A percentile compares a stretch with the other conserved stretches of the same genome.
These are phyloP conservation scores for Agrochola litura DNA, from an alignment of 2,888 invertebrate species.

Conservation along the genomic window DNA sequence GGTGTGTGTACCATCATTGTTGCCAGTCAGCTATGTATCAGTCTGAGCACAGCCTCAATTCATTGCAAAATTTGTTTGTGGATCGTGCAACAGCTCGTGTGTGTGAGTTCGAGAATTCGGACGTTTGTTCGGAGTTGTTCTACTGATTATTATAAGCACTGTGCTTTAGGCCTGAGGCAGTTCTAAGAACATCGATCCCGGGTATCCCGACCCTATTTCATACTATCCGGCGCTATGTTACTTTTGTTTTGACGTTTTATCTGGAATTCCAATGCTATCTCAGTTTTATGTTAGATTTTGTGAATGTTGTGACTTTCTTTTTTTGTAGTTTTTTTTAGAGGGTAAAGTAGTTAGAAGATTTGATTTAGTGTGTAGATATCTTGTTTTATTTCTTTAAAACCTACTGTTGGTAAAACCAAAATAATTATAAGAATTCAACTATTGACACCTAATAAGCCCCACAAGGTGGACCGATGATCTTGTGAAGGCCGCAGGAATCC, in stretches of 20 bases:
- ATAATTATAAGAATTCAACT: not conserved
- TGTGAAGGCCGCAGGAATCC: no score
- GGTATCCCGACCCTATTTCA: conserved; percentile 35
- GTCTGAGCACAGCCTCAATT: not conserved
- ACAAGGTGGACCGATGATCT: no score
- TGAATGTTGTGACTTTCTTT: not conserved
- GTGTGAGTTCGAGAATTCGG: not conserved
- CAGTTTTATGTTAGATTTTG: conserved; percentile 26
- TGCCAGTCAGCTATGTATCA: not conserved
- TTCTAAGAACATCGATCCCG: conserved; percentile 48
- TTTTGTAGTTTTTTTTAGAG: conserved; percentile 11
- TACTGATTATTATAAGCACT: not conserved
- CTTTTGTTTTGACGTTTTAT: conserved; percentile 53
- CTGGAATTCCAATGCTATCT: conserved; percentile 28
- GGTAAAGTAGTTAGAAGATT: conserved; percentile 9
- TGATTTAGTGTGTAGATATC: not conserved
- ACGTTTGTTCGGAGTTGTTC: not conserved
- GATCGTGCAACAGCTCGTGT: not conserved
- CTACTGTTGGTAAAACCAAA: not conserved
- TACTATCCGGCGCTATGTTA: conserved; percentile 23
- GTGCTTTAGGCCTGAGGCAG: conserved; percentile 38
- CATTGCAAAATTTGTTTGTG: not conserved
- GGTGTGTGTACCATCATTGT: not conserved
- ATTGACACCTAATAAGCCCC: not conserved
- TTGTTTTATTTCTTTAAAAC: not conserved